Base-by-base conservation (phyloP, 2,888 invertebrate genomes). In the Heliconius hortense region DNA sequence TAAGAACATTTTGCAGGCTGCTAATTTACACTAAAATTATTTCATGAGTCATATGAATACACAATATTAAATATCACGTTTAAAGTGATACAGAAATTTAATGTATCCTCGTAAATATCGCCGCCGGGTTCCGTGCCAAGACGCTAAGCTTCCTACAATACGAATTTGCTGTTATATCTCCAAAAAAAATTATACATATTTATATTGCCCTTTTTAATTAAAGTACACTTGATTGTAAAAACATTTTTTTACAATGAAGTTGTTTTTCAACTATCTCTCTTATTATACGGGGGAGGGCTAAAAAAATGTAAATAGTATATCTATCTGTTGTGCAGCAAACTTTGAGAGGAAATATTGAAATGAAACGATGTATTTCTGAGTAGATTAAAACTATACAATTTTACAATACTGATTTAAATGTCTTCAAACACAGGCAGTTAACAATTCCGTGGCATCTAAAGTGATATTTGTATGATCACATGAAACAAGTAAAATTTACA, bases 91-190 rank as follows among this genome's bases (percentile, higher is more conserved):
- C 76, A 78, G 72, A 73, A 70, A 77, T 77, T 74, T 67, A 77
- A 77, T 82, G 82, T 86, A 86, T 84, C 85, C 85, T 82, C 75
- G 76, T 78, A 79, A 77, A 77, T 77, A 76, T 77, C 69, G 81
- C 79, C 72, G 77, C 78, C 72, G 79, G 77, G 70, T 77, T 77
- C 76, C 75, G 81, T 87, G 87, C 88, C 87, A 88, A 88, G 79
- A 82, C 76, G 83, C 79, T 81, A 82, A 83, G 81, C 80, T 82
- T 85, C 82, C 81, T 83, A 80, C 80, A 79, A 78, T 78, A 75
- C 81, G 80, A 79, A 82, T 81, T 80, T 79, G 86, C 85, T 87
- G 85, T 86, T 85, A 85, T 80, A 77, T 76, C 81, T 86, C 86
- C 85, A 86, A 86, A 78, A 80, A 64, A 64, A 78, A 77, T 69